Percentiles rank a stretch among this genome's conserved stretches.
phyloP scores from a whole-genome alignment of 2,888 invertebrate genomes.

The Thecophora atra region DNA sequence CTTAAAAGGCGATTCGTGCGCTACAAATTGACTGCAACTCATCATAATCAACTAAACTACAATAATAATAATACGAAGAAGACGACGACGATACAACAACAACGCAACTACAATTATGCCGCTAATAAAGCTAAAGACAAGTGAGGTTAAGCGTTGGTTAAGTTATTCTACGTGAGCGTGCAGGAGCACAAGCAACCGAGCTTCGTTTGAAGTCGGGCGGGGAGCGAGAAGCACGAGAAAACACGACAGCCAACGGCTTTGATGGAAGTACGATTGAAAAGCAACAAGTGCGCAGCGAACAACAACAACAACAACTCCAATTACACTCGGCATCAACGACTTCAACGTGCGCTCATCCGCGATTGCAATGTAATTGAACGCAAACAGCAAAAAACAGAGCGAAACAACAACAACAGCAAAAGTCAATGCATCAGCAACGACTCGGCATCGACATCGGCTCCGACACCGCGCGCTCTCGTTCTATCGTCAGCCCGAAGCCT shows the following conservation, averaged over 20 bases:
- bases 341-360: slow-evolving; percentile 44
- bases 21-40: slow-evolving; percentile 61
- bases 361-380: slow-evolving; percentile 55
- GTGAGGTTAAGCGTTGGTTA: slow-evolving; percentile 63
- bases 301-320: slow-evolving; percentile 34
- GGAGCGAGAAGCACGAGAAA: not conserved
- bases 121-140: slow-evolving; percentile 44
- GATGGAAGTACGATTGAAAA: slow-evolving; percentile 38
- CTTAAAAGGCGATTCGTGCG: slow-evolving; percentile 49
- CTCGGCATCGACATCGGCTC: not conserved
- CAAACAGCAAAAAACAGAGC: slow-evolving; percentile 33
- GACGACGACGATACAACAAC: slow-evolving; percentile 27
- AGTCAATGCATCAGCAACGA: not conserved
- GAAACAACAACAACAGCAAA: slow-evolving; percentile 4
- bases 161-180: slow-evolving; percentile 62
- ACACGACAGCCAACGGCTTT: not conserved
- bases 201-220: not conserved
- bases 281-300: slow-evolving; percentile 36
- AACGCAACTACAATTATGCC: slow-evolving; percentile 25
- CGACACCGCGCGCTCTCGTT: too few relatives aligned
- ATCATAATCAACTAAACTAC: slow-evolving; percentile 51
- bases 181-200: slow-evolving; percentile 3
- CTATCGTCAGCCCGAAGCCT: too few relatives aligned
- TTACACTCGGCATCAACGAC: not conserved
- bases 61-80: slow-evolving; percentile 24